These are phyloP conservation scores for Scortum barcoo DNA, from an alignment of 2,113 vertebrate genomes.

Conservation along the genomic window DNA sequence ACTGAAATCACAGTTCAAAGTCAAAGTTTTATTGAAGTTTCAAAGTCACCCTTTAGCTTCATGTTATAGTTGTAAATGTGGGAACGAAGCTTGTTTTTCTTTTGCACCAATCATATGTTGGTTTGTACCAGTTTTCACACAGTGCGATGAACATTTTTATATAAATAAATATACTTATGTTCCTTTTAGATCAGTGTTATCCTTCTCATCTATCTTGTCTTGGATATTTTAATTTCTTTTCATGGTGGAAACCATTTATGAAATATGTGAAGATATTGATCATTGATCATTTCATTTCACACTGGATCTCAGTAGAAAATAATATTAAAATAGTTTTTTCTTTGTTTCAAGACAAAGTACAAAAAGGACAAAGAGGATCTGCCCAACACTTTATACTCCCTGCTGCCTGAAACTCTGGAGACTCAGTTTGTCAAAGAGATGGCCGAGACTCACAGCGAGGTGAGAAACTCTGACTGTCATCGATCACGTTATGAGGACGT, in stretches of 20 bases:
- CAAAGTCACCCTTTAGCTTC: no score
- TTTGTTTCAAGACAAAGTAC: slow-evolving; percentile 53
- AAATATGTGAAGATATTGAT: no score
- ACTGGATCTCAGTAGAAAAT: no score
- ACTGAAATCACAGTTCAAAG: not conserved
- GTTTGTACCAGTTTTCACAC: not conserved
- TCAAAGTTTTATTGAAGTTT: not conserved
- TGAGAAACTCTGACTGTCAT: slow-evolving; percentile 8
- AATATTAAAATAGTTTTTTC: no score
- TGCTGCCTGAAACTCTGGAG: slow-evolving; percentile 76
- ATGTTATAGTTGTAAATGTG: not conserved
- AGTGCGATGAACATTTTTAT: not conserved
- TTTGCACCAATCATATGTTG: not conserved
- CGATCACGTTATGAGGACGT: not conserved
- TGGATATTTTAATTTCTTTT: no score
- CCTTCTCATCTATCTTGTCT: no score
- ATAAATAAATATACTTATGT: no score
- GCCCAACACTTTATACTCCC: slow-evolving; percentile 54
- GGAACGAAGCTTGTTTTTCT: not conserved
- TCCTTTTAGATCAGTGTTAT: no score
- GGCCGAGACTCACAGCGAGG: slow-evolving; percentile 70
- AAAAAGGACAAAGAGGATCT: slow-evolving; percentile 70
- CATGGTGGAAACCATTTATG: no score
- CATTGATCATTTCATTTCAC: no score
- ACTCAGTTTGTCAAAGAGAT: slow-evolving; percentile 77